A percentile compares a stretch with the other conserved stretches of the same genome.
phyloP scores from a whole-genome alignment of 2,113 vertebrate species.

The Bambusicola thoracicus region DNA sequence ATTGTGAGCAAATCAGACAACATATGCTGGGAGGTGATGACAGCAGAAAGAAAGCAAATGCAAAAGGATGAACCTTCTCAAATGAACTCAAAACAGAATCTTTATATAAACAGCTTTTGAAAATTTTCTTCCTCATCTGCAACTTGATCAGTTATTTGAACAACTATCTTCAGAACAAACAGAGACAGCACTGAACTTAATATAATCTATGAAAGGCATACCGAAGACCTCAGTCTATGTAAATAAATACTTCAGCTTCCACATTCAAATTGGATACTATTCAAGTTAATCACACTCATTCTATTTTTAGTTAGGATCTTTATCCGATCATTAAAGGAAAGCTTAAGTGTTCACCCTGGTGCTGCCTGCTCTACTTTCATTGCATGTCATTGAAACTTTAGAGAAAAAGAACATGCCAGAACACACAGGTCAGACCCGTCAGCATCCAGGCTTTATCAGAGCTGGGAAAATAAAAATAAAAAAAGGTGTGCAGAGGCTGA shows the following conservation, averaged over 20 bases:
- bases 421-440: not conserved
- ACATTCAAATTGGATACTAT: not conserved
- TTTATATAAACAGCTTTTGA: not conserved
- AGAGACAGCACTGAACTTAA: not conserved
- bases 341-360: not conserved
- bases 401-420: not conserved
- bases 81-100: not conserved
- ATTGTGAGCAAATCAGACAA: not conserved
- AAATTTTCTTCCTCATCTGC: conserved; percentile 11
- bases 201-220: not conserved
- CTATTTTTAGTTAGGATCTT: conserved; percentile 13
- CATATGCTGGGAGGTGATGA: not conserved
- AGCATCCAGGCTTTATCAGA: not conserved
- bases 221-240: not conserved
- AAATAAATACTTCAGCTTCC: not conserved
- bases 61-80: conserved; percentile 14
- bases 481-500: accelerated
- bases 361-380: not conserved
- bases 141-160: not conserved
- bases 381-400: not conserved
- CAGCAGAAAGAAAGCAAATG: conserved; percentile 4
- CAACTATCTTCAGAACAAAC: not conserved
- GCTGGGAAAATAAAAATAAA: not conserved
- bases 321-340: not conserved
- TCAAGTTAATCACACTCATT: not conserved